A percentile compares a stretch with the other conserved stretches of the same genome.
These are phyloP conservation scores for Pelmatolapia mariae DNA, from an alignment of 2,113 vertebrate genomes.

Conservation along the genomic window DNA sequence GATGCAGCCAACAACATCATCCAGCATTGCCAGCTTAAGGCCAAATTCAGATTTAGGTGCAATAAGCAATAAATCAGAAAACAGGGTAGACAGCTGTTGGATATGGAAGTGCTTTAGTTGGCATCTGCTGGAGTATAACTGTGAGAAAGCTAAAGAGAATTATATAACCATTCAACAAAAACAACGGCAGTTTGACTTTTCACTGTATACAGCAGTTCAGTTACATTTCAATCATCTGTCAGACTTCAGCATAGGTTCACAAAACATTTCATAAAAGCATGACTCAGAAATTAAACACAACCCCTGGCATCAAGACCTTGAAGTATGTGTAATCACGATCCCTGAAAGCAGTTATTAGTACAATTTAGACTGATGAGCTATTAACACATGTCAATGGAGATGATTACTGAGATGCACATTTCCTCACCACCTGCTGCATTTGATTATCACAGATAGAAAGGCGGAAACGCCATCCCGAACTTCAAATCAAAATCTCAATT, in stretches of 20 bases:
- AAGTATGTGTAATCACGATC: conserved; percentile 64
- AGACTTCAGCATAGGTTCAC: background rate
- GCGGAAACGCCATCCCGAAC: conserved; percentile 44
- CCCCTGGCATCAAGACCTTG: conserved; percentile 23
- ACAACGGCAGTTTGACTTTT: background rate
- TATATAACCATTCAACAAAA: background rate
- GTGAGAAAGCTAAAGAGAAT: background rate
- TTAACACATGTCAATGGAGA: conserved; percentile 73
- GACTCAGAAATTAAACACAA: conserved; percentile 27
- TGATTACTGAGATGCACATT: conserved; percentile 71
- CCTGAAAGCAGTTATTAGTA: conserved; percentile 71
- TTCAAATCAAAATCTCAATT: conserved; percentile 33
- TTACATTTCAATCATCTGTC: conserved; percentile 5
- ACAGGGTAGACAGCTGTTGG: conserved; percentile 16
- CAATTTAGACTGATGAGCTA: conserved; percentile 77
- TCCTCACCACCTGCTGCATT: conserved; percentile 73
- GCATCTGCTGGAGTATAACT: background rate
- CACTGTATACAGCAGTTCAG: background rate
- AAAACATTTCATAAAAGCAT: conserved; percentile 20
- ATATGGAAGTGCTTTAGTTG: background rate
- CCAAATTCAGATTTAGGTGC: conserved; percentile 17
- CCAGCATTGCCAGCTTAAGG: conserved; percentile 22
- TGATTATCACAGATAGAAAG: conserved; percentile 59
- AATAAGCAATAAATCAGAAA: conserved; percentile 22
- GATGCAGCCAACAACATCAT: conserved; percentile 28